Base-by-base conservation (phyloP, 2,797 vertebrate species). In the Allobates femoralis region DNA sequence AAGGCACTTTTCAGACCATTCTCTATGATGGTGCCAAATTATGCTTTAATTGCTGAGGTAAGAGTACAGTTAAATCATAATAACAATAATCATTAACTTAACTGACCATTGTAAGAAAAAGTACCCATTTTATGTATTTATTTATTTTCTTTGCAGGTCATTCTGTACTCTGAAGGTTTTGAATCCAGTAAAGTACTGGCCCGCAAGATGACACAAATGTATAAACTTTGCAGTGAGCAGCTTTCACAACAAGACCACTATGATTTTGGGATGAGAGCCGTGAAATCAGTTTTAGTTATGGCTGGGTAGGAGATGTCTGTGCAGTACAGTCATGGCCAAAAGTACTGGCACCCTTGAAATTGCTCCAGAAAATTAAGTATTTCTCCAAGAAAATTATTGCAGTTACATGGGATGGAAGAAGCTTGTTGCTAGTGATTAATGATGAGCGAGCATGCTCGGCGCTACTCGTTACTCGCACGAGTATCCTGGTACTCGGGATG, bases 181-280 rank as follows among this genome's bases (percentile, higher is more conserved):
- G 95, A 96, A 91, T 97, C 95, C 75, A 97, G 96, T 91, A 96
- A 96, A 92, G 94, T 91, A 83, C 91, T 96, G 81, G 95, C 95
- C 0, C 92, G 96, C 86, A 97, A 97, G 91, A 97, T 96, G 95
- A 98, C 96, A 77, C 96, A 97, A 89, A 96, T 97, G 96, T 97
- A 96, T 91, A 96, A 96, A 91, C 94, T 97, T 67, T 97, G 96
- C 91, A 97, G 95, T 1, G 96, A 96, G 85, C 96, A 97, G 92
- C 95, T 98, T n/a, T 97, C 96, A 66, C 96, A 96, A 85, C 96
- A 97, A 91, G 96, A 97, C 91, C 96, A 96, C 91, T 97, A 95
- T 0, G 96, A 96, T 91, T 97, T 97, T 84, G 96, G 95, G 90
- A 97, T 96, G 95, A 95, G 95, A 92, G 96, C 96, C 0, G 96